phyloP scores from a whole-genome alignment of 2,888 invertebrate genomes.

The Agrilus cyanescens region DNA sequence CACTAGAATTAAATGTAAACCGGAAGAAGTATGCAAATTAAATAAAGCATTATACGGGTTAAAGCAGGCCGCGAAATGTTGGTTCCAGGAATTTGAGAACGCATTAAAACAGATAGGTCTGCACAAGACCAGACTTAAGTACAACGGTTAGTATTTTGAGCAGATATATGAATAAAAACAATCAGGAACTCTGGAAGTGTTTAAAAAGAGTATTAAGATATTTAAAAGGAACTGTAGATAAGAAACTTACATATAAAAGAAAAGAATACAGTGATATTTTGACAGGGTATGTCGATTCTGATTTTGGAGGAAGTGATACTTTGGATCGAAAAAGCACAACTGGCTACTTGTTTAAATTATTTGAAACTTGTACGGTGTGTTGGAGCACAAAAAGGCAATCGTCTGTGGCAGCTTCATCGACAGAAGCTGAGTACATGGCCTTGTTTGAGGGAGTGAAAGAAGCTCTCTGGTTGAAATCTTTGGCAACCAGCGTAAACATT shows the following conservation, averaged over 20 bases:
- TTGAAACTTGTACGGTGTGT: conserved; percentile 13
- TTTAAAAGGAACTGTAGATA: conserved; percentile 11
- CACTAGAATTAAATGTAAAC: no score
- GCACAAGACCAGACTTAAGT: no score
- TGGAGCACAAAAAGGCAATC: conserved; percentile 17
- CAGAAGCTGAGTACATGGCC: conserved; percentile 18
- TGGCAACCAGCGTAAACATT: no score
- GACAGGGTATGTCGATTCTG: conserved; percentile 22
- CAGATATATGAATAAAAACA: conserved; percentile 1
- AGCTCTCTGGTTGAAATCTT: no score
- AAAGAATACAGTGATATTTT: conserved; percentile 15
- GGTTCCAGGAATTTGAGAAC: conserved; percentile 11
- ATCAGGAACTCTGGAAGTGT: conserved; percentile 11
- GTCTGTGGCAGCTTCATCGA: conserved; percentile 16
- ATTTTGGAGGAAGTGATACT: conserved; percentile 16
- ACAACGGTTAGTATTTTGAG: background rate
- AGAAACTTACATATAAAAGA: conserved; percentile 19
- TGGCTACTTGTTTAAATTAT: conserved; percentile 13
- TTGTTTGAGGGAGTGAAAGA: conserved; percentile 21
- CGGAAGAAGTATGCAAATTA: conserved; percentile 13
- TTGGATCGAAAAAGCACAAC: background rate
- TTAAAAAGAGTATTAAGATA: conserved; percentile 11
- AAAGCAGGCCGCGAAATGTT: conserved; percentile 15
- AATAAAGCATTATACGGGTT: conserved; percentile 20
- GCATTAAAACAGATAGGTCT: conserved; percentile 3